A percentile compares a stretch with the other conserved stretches of the same genome.
These are phyloP conservation scores for Ganaspis brasiliensis DNA, from an alignment of 2,888 invertebrate species.

Conservation along the genomic window DNA sequence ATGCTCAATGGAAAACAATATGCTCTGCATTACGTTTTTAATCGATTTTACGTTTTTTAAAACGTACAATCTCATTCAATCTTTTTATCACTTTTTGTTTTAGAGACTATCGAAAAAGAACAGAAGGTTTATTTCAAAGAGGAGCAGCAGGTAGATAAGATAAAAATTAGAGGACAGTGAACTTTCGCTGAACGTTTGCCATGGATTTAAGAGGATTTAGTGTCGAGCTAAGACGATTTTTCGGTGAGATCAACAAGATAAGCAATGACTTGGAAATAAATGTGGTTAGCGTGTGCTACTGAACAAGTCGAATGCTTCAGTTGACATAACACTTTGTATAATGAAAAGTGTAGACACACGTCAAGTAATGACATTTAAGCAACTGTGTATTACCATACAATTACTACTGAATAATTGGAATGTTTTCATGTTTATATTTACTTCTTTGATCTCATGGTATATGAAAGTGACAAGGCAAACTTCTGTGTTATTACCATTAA, in stretches of 20 bases:
- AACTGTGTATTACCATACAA: conserved; percentile 2
- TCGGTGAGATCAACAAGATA: neutral
- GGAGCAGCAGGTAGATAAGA: conserved; percentile 12
- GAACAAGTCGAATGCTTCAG: no score
- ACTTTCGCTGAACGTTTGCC: neutral
- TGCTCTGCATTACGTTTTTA: neutral
- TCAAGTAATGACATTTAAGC: conserved; percentile 8
- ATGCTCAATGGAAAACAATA: neutral
- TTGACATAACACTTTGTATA: neutral
- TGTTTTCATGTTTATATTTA: conserved; percentile 9
- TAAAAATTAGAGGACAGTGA: conserved; percentile 26
- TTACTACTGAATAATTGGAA: conserved; percentile 24
- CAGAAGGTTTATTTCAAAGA: neutral
- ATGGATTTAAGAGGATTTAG: conserved; percentile 4
- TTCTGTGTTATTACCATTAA: conserved; percentile 24
- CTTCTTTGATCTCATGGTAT: conserved; percentile 11
- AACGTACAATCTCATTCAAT: no score
- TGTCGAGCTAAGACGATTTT: neutral
- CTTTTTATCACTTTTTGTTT: no score
- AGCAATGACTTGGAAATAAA: no score
- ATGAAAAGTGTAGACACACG: conserved; percentile 3
- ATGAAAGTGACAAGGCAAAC: conserved; percentile 23
- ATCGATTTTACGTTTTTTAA: neutral
- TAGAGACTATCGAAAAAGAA: no score
- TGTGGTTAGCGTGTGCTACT: no score